These are phyloP conservation scores for Hirundo rustica DNA, from an alignment of 2,797 vertebrate species.

Conservation along the genomic window DNA sequence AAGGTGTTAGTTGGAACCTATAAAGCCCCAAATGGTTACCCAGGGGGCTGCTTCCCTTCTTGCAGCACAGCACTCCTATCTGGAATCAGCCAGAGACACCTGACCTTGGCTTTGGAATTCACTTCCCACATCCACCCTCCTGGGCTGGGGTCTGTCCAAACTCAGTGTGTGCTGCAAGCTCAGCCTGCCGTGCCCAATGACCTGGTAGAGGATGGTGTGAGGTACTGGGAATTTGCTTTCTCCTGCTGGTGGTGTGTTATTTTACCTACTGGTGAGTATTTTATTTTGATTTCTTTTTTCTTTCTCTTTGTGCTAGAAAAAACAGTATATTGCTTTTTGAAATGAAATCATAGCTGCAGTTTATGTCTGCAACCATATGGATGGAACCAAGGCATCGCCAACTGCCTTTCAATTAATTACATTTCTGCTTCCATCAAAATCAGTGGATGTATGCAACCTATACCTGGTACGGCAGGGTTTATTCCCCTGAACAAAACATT, in stretches of 20 bases:
- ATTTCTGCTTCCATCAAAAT: neutral
- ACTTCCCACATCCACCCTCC: neutral
- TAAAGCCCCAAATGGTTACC: slow-evolving; percentile 16
- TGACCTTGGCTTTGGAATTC: neutral
- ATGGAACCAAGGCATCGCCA: neutral
- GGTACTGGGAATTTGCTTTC: neutral
- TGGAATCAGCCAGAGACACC: neutral
- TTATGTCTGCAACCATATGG: neutral
- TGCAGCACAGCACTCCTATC: neutral
- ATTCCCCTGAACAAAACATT: neutral
- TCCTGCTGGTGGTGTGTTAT: neutral
- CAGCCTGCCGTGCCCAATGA: neutral
- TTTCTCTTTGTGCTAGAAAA: neutral
- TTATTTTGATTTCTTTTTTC: neutral
- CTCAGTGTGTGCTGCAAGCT: neutral
- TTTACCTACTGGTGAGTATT: neutral
- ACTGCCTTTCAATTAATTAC: neutral
- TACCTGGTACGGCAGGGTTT: neutral
- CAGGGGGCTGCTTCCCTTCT: slow-evolving; percentile 14
- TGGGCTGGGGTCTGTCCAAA: neutral
- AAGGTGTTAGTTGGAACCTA: slow-evolving; percentile 20
- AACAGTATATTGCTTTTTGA: neutral
- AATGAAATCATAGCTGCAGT: neutral
- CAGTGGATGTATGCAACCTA: neutral
- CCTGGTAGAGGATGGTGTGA: neutral